phyloP scores from a whole-genome alignment of 2,113 vertebrate species.

The Erythrolamprus reginae region DNA sequence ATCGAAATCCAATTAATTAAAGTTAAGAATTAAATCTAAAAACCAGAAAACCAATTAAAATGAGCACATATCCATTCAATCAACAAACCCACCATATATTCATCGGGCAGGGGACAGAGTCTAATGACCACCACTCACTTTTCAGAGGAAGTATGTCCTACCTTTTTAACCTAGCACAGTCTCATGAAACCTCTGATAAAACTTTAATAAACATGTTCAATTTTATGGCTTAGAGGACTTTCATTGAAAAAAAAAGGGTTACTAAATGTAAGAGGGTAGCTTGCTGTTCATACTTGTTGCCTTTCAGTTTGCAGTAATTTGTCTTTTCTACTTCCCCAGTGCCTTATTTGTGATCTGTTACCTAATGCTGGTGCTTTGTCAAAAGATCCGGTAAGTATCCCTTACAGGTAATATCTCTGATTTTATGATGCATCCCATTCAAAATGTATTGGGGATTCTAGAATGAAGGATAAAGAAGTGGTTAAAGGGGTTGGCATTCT shows the following conservation, averaged over 20 bases:
- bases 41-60: too few relatives aligned
- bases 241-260: neutral
- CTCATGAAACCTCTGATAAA: neutral
- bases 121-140: too few relatives aligned
- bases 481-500: neutral
- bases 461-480: neutral
- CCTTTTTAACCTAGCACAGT: neutral
- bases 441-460: neutral
- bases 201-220: neutral
- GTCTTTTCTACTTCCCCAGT: slow-evolving; percentile 56
- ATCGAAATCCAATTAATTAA: too few relatives aligned
- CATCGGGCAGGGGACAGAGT: too few relatives aligned
- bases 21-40: too few relatives aligned
- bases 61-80: too few relatives aligned
- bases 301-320: neutral
- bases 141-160: neutral
- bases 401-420: neutral
- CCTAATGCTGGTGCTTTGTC: slow-evolving; percentile 81
- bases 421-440: neutral
- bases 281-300: neutral
- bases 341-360: slow-evolving; percentile 82
- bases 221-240: neutral
- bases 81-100: too few relatives aligned
- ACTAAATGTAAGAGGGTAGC: neutral
- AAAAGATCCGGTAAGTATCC: slow-evolving; percentile 83